A percentile compares a stretch with the other conserved stretches of the same genome.
Evolutionary conservation across 2,888 invertebrate genomes (phyloP).

Genomic region (Archips xylosteana): DNA sequence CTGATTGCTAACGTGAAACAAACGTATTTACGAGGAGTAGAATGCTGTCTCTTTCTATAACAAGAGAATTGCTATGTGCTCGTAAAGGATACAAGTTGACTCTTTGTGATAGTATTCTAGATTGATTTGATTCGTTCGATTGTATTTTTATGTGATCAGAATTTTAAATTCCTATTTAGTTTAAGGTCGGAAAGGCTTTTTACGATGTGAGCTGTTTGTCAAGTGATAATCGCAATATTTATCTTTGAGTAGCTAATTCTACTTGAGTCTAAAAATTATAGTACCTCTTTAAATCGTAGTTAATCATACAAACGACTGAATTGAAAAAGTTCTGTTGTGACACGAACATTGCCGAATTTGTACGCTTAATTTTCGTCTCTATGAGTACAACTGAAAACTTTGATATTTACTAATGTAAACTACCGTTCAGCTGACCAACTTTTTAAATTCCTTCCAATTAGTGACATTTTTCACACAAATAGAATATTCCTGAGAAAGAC

Average conservation of each 20-base stretch:
- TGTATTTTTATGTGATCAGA: constrained; percentile 24
- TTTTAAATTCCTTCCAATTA: too few species aligned
- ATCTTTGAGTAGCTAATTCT: not conserved
- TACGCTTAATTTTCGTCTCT: too few species aligned
- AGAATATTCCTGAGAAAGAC: too few species aligned
- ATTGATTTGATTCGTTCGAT: constrained; percentile 29
- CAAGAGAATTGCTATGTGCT: not conserved
- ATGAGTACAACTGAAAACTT: too few species aligned
- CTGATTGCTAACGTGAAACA: constrained; percentile 58
- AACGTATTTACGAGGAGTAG: not conserved
- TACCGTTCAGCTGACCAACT: too few species aligned
- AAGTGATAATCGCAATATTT: not conserved
- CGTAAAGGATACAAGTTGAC: not conserved
- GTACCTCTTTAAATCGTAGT: too few species aligned
- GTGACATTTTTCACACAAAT: too few species aligned
- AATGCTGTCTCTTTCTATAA: not conserved
- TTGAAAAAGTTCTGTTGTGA: too few species aligned
- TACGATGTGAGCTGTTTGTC: not conserved
- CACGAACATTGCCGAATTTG: too few species aligned
- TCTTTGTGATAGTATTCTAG: constrained; percentile 3
- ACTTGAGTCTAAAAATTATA: too few species aligned
- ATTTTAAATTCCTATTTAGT: constrained; percentile 12
- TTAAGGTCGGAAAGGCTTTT: constrained; percentile 21
- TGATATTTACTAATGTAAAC: too few species aligned
- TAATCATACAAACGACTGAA: too few species aligned